Percentiles rank a stretch among this genome's conserved stretches.
phyloP scores from a whole-genome alignment of 2,113 vertebrate species.

The Scatophagus argus region DNA sequence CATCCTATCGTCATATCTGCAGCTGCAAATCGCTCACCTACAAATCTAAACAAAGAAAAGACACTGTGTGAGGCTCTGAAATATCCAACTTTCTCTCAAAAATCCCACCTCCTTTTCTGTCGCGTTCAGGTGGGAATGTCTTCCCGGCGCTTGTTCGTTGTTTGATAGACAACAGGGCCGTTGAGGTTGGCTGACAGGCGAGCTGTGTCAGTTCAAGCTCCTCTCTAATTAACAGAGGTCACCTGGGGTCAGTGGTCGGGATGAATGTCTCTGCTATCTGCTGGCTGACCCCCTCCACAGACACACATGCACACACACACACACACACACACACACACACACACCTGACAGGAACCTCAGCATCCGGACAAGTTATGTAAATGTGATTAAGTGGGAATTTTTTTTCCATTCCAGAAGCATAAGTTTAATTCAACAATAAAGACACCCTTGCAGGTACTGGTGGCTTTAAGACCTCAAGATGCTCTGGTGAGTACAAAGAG shows the following conservation, averaged over 20 bases:
- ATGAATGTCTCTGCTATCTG: slow-evolving; percentile 29
- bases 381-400: too few species aligned
- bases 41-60: not conserved
- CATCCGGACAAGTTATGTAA: not conserved
- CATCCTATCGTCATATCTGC: not conserved
- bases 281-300: not conserved
- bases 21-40: not conserved
- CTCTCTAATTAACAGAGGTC: slow-evolving; percentile 65
- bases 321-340: not conserved
- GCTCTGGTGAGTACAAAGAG: not conserved
- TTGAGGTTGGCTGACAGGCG: slow-evolving; percentile 13
- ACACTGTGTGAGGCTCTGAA: not conserved
- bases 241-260: slow-evolving; percentile 57
- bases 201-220: slow-evolving; percentile 49
- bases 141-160: too few species aligned
- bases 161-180: slow-evolving; percentile 6
- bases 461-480: not conserved
- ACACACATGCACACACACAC: not conserved
- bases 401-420: too few species aligned
- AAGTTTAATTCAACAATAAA: too few species aligned
- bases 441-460: too few species aligned
- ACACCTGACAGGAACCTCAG: not conserved
- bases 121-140: not conserved
- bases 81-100: not conserved
- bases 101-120: too few species aligned